Evolutionary conservation across 1,140 invertebrate genomes (phyloP), one percentile per base, ranked within the genome.

Genomic region (Mya arenaria): DNA sequence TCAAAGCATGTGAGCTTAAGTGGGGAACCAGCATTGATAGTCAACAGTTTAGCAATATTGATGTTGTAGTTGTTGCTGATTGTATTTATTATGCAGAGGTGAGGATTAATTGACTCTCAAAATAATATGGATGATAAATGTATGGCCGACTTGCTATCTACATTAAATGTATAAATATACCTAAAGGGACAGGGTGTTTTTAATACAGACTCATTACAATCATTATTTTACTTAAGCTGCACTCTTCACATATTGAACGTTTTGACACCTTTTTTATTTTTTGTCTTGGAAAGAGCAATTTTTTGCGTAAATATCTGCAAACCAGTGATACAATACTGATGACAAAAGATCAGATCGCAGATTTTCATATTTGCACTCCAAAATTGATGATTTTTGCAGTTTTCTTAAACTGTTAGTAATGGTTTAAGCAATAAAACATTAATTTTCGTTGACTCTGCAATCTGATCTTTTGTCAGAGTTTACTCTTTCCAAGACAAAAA

Each of bases 71-170:
- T 34, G 86, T 96, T 69, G 95, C 96, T 75, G 96, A 96, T 91
- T 96, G 96, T 92, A 73, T 82, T 48, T 82, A 82, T 52, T 96
- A 96, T 94, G 94, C 95, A 91, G 94, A 96, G 94, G 96, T 96
- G n/a, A 83, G 79, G 25, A 28, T 19, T 58, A n/a, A 52, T 52
- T 52, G 48, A n/a, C 2, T 8, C 25, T 52, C 48, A 52, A 1
- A 52, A 52, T n/a, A 52, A 1, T 4, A 52, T 2, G 19, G 48
- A n/a, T n/a, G n/a, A n/a, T n/a, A n/a, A n/a, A n/a, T n/a, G 4
- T 52, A 52, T 52, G 10, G 48, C 2, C 48, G 10, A 52, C 19
- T n/a, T 23, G 2, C 25, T 52, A 1, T 52, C 25, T 23, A 1
- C 34, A n/a, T 65, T 63, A 28, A 17, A 25, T 37, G 25, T 90